Evolutionary conservation across 2,113 vertebrate genomes (phyloP), one percentile per base, ranked within the genome.

Genomic region (Labeo rohita): DNA sequence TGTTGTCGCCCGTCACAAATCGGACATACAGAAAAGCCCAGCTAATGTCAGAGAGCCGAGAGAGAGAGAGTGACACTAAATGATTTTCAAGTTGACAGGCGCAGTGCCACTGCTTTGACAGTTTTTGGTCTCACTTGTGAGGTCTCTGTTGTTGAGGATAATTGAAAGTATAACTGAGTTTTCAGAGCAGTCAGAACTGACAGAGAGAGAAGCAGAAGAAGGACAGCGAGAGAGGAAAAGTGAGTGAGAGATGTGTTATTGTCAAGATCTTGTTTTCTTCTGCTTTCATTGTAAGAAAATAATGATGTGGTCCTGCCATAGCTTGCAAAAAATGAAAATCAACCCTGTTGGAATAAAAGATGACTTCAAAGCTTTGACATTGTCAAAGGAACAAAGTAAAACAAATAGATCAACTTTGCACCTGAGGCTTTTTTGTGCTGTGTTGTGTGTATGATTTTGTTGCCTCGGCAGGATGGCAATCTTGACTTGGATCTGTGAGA

Each of bases 141-240:
- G 89, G 90, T 91, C 87, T 91, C 89, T 93, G 88, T 88, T 88
- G 91, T 93, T 92, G 81, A 63, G 85, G 92, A 91, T 95, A 94
- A 95, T 94, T 95, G 92, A 94, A 94, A 94, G 93, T 91, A 90
- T 89, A 93, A 92, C 90, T 84, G 89, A 85, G 85, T 89, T 92
- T 92, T 91, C 86, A 88, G 88, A 88, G 75, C 56, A 89, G 87
- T 92, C 77, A 65, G 56, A 85, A 90, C 79, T 49, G 86, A 80
- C 78, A 83, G 75, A 88, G 87, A 72, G 52, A 79, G 82, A 88
- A 87, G 89, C 87, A 88, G 56, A 73, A 84, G 86, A 39, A 59
- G 50, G 87, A 84, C 82, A 81, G 43, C 7, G 49, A 70, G 79
- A 70, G 54, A 45, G 63, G 61, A n/a, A 73, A 79, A 56, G 23